Percentiles rank a stretch among this genome's conserved stretches.
Evolutionary conservation across 2,113 vertebrate species (phyloP).

Genomic region (Eublepharis macularius): DNA sequence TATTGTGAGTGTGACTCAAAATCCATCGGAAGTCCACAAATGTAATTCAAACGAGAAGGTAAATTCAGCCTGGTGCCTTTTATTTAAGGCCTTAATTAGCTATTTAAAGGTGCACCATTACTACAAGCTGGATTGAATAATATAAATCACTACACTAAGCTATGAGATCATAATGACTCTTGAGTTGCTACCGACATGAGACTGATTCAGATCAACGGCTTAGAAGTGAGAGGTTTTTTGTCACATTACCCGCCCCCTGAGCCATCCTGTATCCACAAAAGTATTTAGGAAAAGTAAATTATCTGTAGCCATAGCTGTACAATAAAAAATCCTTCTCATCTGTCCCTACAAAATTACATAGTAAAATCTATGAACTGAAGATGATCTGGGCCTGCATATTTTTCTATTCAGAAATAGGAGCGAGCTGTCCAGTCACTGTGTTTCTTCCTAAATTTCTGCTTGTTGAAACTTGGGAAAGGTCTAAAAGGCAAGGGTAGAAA

Average conservation of each 20-base stretch:
- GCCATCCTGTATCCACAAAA: constrained; percentile 11
- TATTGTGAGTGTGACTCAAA: background rate
- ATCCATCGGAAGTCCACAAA: background rate
- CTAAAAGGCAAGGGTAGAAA: too few relatives aligned
- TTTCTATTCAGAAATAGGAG: background rate
- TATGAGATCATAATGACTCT: constrained; percentile 28
- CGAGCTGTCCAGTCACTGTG: background rate
- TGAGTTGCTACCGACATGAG: constrained; percentile 16
- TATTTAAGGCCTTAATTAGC: constrained; percentile 22
- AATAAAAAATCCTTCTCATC: constrained; percentile 32
- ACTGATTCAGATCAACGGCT: constrained; percentile 25
- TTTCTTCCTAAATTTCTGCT: background rate
- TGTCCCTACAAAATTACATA: constrained; percentile 29
- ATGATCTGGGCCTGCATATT: background rate
- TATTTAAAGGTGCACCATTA: constrained; percentile 14
- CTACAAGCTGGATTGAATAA: constrained; percentile 16
- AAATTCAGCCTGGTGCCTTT: constrained; percentile 8
- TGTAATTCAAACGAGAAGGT: constrained; percentile 1
- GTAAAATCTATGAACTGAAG: constrained; percentile 41
- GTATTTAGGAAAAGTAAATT: constrained; percentile 39
- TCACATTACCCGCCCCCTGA: constrained; percentile 21
- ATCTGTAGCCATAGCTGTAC: constrained; percentile 20
- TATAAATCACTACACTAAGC: constrained; percentile 28
- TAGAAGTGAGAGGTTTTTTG: constrained; percentile 27
- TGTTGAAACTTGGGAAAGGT: background rate